Base-by-base conservation (phyloP, 2,113 vertebrate species). In the Myotis yumanensis region DNA sequence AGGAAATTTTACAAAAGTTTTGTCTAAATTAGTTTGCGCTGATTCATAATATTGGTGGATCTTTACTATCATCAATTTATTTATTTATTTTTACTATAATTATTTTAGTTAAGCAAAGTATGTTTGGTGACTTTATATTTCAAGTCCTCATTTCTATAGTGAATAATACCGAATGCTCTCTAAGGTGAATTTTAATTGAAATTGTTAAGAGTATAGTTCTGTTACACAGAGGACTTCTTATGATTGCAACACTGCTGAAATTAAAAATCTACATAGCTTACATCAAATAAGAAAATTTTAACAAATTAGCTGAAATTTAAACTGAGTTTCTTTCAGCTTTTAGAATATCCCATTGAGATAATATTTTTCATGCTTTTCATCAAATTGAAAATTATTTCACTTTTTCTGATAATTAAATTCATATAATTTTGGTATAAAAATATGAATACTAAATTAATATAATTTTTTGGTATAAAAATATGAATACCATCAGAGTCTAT, bases 41-140 rank as follows among this genome's bases (percentile, higher is more conserved):
- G 22, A 37, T 76, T 92, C 59, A 71, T 66, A 80, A 71, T 71
- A 86, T 48, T 43, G 3, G 22, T 89, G 75, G 17, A 48, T 89
- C 30, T 82, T 95, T 95, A 85, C 51, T 85, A 5, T 51, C 59
- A 71, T 80, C 28, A 15, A 30, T 64, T 64, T 30, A 64, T 64
- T 64, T 30, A 59, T 64, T 66, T 66, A 40, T 89, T 32, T 81
- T 95, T 93, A 89, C 43, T 81, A 4, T 51, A 59, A 71, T 73
- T 7, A 72, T 90, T 94, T 94, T 92, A 94, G 92, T 83, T 87
- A 90, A 87, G 62, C 64, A 62, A 93, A 90, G 37, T 11, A 79
- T 90, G 8, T 46, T 8, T 94, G 59, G 25, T 48, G 16, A 3
- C 40, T 90, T 90, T 77, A 90, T 8, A 87, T 62, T 84, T 18